phyloP scores from a whole-genome alignment of 2,113 vertebrate species.

The Triplophysa dalaica region DNA sequence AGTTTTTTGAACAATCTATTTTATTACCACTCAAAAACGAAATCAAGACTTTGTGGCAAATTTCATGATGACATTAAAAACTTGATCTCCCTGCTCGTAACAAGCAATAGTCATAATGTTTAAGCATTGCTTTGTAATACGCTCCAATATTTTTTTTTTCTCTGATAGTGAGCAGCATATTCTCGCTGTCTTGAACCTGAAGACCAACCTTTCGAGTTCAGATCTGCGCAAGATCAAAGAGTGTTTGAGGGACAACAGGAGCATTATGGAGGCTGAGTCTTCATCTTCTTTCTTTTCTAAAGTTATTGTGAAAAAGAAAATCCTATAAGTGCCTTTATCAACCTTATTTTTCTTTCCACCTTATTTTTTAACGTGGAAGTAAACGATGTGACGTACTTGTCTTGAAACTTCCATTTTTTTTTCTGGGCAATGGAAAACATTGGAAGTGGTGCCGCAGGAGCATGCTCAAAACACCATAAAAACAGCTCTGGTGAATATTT shows the following conservation, averaged over 20 bases:
- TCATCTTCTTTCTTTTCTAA: constrained; percentile 63
- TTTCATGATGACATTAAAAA: too few relatives aligned
- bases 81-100: not conserved
- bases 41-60: too few relatives aligned
- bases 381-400: too few relatives aligned
- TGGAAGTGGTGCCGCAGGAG: too few relatives aligned
- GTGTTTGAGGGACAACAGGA: constrained; percentile 67
- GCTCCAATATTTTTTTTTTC: not conserved
- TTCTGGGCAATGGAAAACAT: too few relatives aligned
- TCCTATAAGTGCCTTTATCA: not conserved
- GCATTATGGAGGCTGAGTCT: not conserved
- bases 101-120: not conserved
- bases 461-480: too few relatives aligned
- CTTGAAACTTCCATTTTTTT: too few relatives aligned
- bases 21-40: too few relatives aligned
- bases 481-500: too few relatives aligned
- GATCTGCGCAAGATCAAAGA: constrained; percentile 73
- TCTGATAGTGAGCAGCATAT: constrained; percentile 78
- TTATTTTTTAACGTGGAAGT: too few relatives aligned
- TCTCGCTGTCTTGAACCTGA: constrained; percentile 80
- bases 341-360: too few relatives aligned
- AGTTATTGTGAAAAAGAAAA: constrained; percentile 51
- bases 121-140: not conserved
- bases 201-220: constrained; percentile 71
- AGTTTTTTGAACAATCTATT: too few relatives aligned